Conservation (phyloP, 2,113 vertebrate species). For the Sialia sialis region DNA sequence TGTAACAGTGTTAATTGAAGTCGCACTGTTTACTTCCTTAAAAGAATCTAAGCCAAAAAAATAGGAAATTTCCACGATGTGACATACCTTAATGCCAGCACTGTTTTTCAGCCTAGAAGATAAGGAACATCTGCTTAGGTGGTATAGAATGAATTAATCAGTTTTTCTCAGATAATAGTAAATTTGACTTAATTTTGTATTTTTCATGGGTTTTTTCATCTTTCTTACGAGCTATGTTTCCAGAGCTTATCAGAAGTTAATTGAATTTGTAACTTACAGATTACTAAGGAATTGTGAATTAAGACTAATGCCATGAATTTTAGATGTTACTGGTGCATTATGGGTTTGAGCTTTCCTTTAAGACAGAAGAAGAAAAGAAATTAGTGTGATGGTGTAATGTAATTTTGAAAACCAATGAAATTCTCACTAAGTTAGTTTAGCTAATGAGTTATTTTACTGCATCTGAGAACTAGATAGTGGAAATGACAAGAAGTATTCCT, state of each 20-base stretch:
- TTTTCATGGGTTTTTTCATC: accelerated
- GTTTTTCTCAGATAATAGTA: neutral
- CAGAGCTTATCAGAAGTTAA: neutral
- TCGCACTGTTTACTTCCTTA: neutral
- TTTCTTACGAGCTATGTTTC: neutral
- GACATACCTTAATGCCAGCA: neutral
- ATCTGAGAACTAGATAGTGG: neutral
- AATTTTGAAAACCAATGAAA: neutral
- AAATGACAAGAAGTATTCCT: neutral
- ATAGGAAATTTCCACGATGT: neutral
- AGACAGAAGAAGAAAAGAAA: neutral
- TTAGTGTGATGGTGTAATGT: neutral
- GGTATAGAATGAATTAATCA: neutral
- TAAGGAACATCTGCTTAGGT: neutral
- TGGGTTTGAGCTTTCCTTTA: neutral
- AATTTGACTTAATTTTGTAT: neutral
- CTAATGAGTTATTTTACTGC: neutral
- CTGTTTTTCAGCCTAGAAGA: neutral
- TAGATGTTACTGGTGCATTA: neutral
- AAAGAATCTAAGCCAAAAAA: neutral
- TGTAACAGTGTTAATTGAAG: neutral
- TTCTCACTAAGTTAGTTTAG: neutral
- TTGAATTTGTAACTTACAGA: neutral
- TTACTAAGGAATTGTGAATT: neutral
- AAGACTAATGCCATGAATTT: neutral